These are phyloP conservation scores for Colaptes auratus DNA, from an alignment of 2,113 vertebrate species.

Conservation along the genomic window DNA sequence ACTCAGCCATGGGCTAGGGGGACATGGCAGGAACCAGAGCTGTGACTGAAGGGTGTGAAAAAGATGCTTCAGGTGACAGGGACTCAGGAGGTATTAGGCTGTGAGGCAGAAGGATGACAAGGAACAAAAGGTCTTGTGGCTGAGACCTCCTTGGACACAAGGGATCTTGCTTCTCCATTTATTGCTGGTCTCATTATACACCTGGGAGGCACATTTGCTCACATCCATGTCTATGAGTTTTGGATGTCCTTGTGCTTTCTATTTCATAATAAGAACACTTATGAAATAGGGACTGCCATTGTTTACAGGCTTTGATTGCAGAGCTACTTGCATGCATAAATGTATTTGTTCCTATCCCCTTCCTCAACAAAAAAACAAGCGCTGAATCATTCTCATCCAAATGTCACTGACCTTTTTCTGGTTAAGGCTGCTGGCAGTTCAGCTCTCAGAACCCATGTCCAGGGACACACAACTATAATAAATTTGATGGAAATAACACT, in stretches of 20 bases:
- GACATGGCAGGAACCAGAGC: not conserved
- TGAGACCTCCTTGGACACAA: not conserved
- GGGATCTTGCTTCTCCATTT: not conserved
- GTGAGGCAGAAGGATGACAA: not conserved
- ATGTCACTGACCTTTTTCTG: conserved; percentile 54
- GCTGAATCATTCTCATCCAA: conserved; percentile 38
- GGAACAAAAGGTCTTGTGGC: not conserved
- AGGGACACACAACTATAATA: conserved; percentile 5
- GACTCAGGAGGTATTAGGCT: not conserved
- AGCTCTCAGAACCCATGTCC: conserved; percentile 12
- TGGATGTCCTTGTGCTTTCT: not conserved
- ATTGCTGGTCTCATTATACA: not conserved
- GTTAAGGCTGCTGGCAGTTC: conserved; percentile 64
- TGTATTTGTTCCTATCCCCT: not conserved
- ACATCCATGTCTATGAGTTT: not conserved
- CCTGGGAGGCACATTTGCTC: not conserved
- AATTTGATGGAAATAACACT: conserved; percentile 48
- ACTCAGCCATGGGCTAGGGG: not conserved
- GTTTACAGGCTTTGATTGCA: conserved; percentile 43
- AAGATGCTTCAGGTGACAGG: not conserved
- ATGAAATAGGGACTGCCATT: conserved; percentile 11
- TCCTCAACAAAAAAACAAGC: not conserved
- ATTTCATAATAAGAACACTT: not conserved
- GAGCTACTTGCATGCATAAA: conserved; percentile 8
- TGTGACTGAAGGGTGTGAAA: rapidly evolving